Evolutionary conservation across 2,113 vertebrate species (phyloP).

Genomic region (Rhineura floridana): DNA sequence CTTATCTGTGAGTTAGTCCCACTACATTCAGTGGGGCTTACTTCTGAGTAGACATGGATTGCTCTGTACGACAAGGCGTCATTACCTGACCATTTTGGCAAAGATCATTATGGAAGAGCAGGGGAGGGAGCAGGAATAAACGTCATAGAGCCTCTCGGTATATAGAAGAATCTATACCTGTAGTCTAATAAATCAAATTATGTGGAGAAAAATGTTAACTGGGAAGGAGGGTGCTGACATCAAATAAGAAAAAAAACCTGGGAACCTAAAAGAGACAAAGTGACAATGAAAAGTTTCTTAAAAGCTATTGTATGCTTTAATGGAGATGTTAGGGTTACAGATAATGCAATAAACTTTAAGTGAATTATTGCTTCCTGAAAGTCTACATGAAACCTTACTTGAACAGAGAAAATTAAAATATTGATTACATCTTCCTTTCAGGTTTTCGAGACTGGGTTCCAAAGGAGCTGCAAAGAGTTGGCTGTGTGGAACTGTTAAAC

Average conservation of each 20-base stretch:
- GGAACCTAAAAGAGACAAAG: conserved; percentile 72
- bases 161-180: conserved; percentile 64
- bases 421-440: conserved; percentile 74
- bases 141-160: conserved; percentile 50
- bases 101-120: conserved; percentile 1
- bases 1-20: not conserved
- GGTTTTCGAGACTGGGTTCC: conserved; percentile 99
- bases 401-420: conserved; percentile 68
- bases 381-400: conserved; percentile 70
- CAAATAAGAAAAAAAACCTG: conserved; percentile 42
- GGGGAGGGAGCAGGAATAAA: conserved; percentile 55
- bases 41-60: not conserved
- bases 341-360: conserved; percentile 78
- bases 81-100: conserved; percentile 25
- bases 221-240: conserved; percentile 54
- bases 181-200: conserved; percentile 72
- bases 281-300: conserved; percentile 75
- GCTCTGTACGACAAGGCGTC: not conserved
- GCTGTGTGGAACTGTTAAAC: conserved; percentile 97
- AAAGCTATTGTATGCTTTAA: conserved; percentile 79
- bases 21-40: not conserved
- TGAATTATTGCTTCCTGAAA: conserved; percentile 81
- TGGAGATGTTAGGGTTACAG: conserved; percentile 81
- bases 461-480: conserved; percentile 95
- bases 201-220: conserved; percentile 72